Percentiles rank a stretch among this genome's conserved stretches.
Evolutionary conservation across 2,113 vertebrate species (phyloP).

Genomic region (Apaloderma vittatum): DNA sequence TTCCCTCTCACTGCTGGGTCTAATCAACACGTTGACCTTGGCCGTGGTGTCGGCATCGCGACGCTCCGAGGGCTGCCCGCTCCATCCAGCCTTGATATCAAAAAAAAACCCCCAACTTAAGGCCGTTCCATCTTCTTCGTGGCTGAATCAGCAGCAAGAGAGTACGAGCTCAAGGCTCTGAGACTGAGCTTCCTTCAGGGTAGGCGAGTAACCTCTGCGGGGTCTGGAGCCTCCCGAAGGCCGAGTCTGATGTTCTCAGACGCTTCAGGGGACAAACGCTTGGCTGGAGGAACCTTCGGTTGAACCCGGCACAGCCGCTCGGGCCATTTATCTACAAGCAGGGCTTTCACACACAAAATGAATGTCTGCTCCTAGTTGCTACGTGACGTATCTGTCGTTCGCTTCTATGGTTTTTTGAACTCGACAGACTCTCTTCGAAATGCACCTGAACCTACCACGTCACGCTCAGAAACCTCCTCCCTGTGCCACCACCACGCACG

Average conservation of each 20-base stretch:
- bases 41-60: rapidly evolving
- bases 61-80: background rate
- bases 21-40: background rate
- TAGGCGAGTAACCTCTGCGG: background rate
- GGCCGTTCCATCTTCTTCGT: background rate
- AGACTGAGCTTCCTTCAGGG: background rate
- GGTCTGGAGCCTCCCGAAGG: background rate
- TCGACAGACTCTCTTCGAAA: background rate
- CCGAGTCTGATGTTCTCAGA: background rate
- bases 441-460: background rate
- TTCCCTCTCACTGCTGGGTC: background rate
- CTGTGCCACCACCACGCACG: background rate
- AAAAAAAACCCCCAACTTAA: background rate
- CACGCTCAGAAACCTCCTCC: background rate
- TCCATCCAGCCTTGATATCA: background rate
- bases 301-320: background rate
- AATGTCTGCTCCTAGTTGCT: background rate
- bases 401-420: background rate
- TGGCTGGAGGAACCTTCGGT: background rate
- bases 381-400: background rate
- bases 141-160: background rate
- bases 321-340: background rate
- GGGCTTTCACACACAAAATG: background rate
- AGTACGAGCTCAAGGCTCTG: background rate
- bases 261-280: background rate